These are phyloP conservation scores for Drosophila imparisetae DNA, from an alignment of 2,888 invertebrate genomes.

Conservation along the genomic window DNA sequence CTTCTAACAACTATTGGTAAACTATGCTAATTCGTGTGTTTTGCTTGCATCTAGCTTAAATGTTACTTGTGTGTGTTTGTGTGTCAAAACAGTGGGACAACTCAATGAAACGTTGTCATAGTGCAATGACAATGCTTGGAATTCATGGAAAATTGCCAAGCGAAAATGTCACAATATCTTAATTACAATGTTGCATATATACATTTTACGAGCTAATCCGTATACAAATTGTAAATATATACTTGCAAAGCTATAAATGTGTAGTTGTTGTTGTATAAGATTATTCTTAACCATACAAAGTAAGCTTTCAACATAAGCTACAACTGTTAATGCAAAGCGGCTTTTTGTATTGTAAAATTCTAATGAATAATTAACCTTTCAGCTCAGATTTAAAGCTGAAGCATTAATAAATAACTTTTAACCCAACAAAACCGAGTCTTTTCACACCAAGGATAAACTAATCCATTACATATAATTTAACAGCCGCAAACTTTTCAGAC, in stretches of 20 bases:
- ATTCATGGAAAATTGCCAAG: conserved; percentile 1
- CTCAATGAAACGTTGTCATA: background rate
- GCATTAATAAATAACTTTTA: conserved; percentile 2
- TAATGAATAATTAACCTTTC: background rate
- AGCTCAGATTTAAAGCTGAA: background rate
- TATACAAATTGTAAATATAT: background rate
- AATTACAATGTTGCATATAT: background rate
- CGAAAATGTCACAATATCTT: background rate
- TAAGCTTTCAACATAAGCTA: background rate
- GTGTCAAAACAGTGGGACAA: conserved; percentile 47
- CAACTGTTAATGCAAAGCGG: background rate
- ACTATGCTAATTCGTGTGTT: conserved; percentile 71
- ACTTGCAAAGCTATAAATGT: background rate
- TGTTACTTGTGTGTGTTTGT: conserved; percentile 47
- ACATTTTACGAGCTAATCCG: background rate
- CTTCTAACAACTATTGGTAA: conserved; percentile 54
- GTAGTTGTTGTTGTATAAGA: background rate
- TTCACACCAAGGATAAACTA: conserved; percentile 1
- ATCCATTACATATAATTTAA: conserved; percentile 25
- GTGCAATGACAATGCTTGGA: background rate
- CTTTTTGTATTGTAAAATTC: background rate
- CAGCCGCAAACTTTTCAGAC: conserved; percentile 17
- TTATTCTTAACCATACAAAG: background rate
- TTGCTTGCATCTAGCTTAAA: conserved; percentile 43
- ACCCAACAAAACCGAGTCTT: background rate